Base-by-base conservation (phyloP, 1,140 invertebrate genomes). In the Ceratoteleas bidentatus region DNA sequence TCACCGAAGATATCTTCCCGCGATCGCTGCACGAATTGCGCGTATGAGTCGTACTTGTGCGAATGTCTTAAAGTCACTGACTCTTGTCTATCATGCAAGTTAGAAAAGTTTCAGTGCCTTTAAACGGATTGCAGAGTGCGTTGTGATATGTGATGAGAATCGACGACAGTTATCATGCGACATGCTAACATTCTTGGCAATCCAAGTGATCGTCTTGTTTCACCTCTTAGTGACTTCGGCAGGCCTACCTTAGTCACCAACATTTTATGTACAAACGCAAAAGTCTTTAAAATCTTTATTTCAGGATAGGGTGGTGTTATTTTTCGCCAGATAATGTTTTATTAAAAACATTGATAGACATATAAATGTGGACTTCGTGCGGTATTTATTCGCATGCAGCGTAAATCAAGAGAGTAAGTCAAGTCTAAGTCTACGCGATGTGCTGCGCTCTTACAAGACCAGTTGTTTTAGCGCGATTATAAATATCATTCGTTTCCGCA, bases 61-160 rank as follows among this genome's bases (percentile, higher is more conserved):
- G 4, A 60, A 45, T 24, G 13, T 54, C 58, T 83, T 65, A 78
- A 84, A 84, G 54, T 53, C 50, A 53, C 69, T 81, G 81, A 76
- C 2, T 15, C 52, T 84, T 85, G 62, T 83, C 66, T 83, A 85
- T 47, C 86, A 85, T 87, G 86, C 87, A 87, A 81, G 81, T 68
- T 85, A 84, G 74, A 83, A 80, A 84, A 87, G 68, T 68, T 85
- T 76, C 83, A 65, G 76, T 45, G 54, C 77, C 60, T 85, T 57
- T 83, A 84, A 65, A 75, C 13, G 56, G n/a, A 70, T 34, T 36
- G 3, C 53, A 56, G 32, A 56, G 53, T 57, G 15, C 24, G 24
- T 24, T 4, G 24, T 24, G 24, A 66, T 33, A 66, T 5, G 11
- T 52, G 16, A 60, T 53, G 61, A 72, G 66, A 40, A 11, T 10